Evolutionary conservation across 1,140 invertebrate species (phyloP).

Genomic region (Drosophila baimaii): DNA sequence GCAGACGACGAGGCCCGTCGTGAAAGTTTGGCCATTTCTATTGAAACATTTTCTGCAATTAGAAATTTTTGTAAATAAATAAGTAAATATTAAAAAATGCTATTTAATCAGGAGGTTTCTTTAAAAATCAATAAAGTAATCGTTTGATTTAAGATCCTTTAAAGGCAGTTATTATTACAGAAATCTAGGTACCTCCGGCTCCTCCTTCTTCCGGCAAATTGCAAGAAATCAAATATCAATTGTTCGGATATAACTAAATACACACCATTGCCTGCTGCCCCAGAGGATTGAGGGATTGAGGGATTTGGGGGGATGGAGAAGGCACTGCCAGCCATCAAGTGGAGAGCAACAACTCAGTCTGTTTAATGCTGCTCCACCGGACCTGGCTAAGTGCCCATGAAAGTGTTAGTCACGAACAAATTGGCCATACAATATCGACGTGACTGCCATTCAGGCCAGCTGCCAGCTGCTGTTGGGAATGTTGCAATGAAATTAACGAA

Average conservation of each 20-base stretch:
- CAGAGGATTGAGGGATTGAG: conserved; percentile 3
- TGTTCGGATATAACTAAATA: conserved; percentile 12
- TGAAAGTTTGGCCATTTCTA: conserved; percentile 85
- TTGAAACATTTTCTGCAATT: conserved; percentile 82
- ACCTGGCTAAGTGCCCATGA: conserved; percentile 32
- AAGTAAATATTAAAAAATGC: background rate
- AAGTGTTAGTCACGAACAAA: conserved; percentile 49
- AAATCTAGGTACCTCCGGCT: background rate
- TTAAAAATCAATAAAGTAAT: background rate
- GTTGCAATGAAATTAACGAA: conserved; percentile 39
- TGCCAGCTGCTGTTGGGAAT: conserved; percentile 21
- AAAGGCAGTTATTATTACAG: no score
- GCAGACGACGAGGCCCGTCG: conserved; percentile 83
- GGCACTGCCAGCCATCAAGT: background rate
- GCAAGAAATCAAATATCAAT: conserved; percentile 10
- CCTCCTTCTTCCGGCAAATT: background rate
- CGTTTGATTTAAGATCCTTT: no score
- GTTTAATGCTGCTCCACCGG: conserved; percentile 16
- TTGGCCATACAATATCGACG: conserved; percentile 43
- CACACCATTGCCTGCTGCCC: conserved; percentile 1
- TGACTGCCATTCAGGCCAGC: conserved; percentile 39
- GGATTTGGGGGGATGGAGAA: background rate
- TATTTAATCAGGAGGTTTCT: background rate
- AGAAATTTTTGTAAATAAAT: background rate
- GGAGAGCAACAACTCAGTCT: conserved; percentile 20